Evolutionary conservation across 2,113 vertebrate genomes (phyloP).

Genomic region (Alethe diademata): DNA sequence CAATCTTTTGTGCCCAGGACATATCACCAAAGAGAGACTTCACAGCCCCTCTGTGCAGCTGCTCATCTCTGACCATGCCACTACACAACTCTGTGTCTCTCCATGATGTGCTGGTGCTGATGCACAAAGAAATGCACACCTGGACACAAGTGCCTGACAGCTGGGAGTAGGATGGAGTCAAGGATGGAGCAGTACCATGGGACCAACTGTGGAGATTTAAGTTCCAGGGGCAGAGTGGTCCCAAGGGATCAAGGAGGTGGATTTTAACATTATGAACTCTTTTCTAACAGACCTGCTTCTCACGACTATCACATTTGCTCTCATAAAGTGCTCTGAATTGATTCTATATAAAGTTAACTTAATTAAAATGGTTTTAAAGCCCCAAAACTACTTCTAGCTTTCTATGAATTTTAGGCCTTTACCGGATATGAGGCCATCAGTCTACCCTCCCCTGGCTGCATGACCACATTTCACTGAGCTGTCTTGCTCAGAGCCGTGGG

Average conservation of each 20-base stretch:
- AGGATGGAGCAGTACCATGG: not conserved
- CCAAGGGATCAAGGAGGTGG: not conserved
- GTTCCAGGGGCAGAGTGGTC: not conserved
- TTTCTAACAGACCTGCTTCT: not conserved
- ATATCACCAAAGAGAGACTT: rapidly evolving
- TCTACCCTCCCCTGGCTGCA: not conserved
- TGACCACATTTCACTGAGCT: not conserved
- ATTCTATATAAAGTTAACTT: not conserved
- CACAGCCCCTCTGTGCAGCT: not conserved
- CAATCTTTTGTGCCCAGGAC: not conserved
- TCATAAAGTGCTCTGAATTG: not conserved
- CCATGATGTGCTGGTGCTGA: not conserved
- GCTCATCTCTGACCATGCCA: not conserved
- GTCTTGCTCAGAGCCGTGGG: not conserved
- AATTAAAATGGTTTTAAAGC: not conserved
- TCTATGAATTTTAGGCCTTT: not conserved
- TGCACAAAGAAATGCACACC: not conserved
- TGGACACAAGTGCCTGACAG: not conserved
- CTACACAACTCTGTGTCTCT: not conserved
- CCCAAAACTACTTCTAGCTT: not conserved
- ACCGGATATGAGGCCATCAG: not conserved
- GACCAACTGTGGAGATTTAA: not conserved
- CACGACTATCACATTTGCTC: not conserved
- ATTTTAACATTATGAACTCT: not conserved
- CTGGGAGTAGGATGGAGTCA: not conserved